These are phyloP conservation scores for Hartigia nigra DNA, from an alignment of 2,888 invertebrate genomes.

Conservation along the genomic window DNA sequence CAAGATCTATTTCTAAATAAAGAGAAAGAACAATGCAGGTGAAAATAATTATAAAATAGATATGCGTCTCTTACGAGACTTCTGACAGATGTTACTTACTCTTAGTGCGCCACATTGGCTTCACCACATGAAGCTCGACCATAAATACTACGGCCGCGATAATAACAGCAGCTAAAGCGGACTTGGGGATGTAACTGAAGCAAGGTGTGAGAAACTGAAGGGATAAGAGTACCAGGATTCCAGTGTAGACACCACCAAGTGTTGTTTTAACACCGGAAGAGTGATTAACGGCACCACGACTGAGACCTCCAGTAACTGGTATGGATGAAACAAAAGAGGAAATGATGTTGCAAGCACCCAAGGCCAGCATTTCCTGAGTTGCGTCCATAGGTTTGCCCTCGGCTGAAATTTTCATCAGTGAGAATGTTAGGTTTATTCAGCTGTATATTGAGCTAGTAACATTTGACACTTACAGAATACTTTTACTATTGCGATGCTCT, in stretches of 20 bases:
- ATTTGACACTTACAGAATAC: conserved; percentile 71
- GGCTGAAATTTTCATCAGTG: conserved; percentile 58
- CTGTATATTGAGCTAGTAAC: background rate
- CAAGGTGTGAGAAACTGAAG: conserved; percentile 75
- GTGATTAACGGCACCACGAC: conserved; percentile 77
- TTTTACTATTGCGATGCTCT: conserved; percentile 79
- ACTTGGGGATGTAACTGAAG: conserved; percentile 74
- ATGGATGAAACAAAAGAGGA: conserved; percentile 78
- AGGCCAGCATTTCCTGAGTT: conserved; percentile 78
- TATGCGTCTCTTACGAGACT: background rate
- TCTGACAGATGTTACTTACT: conserved; percentile 63
- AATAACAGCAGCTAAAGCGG: conserved; percentile 77
- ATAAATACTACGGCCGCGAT: conserved; percentile 79
- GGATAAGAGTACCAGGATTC: conserved; percentile 68
- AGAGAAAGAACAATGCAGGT: background rate
- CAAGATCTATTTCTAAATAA: conserved; percentile 72
- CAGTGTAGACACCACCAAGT: conserved; percentile 75
- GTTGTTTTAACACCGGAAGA: conserved; percentile 78
- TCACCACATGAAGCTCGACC: conserved; percentile 74
- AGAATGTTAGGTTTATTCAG: background rate
- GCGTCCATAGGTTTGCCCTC: conserved; percentile 74
- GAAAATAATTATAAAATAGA: background rate
- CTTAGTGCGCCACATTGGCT: conserved; percentile 75
- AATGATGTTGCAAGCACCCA: conserved; percentile 74
- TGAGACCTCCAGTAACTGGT: conserved; percentile 74